Evolutionary conservation across 2,113 vertebrate species (phyloP).

Genomic region (Danio rerio): GRCz12tu NC_133192.1:58122501-58123000

Average conservation of each 20-base stretch:
- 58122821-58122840: conserved; percentile 29
- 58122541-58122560: conserved; percentile 60
- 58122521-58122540: conserved; percentile 64
- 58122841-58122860: conserved; percentile 16
- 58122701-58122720: conserved; percentile 81
- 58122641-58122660: conserved; percentile 64
- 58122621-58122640: conserved; percentile 50
- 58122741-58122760: conserved; percentile 86
- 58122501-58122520: conserved; percentile 50
- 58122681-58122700: conserved; percentile 85
- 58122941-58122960: conserved; percentile 49
- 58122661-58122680: conserved; percentile 93
- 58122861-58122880: conserved; percentile 35
- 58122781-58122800: conserved; percentile 82
- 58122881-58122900: conserved; percentile 52
- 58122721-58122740: conserved; percentile 85
- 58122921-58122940: conserved; percentile 56
- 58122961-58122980: conserved; percentile 56
- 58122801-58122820: conserved; percentile 47
- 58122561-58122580: conserved; percentile 67
- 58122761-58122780: conserved; percentile 89
- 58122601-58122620: conserved; percentile 63
- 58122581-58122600: conserved; percentile 64
- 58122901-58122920: conserved; percentile 53
- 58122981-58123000: conserved; percentile 63